These are phyloP conservation scores for Acronicta aceris DNA, from an alignment of 2,888 invertebrate genomes.

Conservation along the genomic window DNA sequence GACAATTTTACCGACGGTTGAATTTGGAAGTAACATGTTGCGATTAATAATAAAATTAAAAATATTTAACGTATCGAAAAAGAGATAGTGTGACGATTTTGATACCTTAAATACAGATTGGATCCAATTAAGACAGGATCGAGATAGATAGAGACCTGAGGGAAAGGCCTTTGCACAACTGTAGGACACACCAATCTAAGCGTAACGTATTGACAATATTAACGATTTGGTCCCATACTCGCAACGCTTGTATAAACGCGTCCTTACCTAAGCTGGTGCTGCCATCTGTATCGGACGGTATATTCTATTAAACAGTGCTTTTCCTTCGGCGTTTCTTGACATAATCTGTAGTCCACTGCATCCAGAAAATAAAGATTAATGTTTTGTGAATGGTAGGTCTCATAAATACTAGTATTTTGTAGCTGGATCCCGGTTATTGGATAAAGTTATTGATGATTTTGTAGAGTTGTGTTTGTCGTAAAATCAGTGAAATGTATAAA, in stretches of 20 bases:
- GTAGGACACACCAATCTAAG: too few species aligned
- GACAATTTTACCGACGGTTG: too few species aligned
- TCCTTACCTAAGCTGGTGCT: conserved; percentile 69
- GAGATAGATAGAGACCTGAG: too few species aligned
- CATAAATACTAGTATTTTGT: not conserved
- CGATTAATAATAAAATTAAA: too few species aligned
- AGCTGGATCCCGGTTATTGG: not conserved
- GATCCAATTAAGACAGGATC: too few species aligned
- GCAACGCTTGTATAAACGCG: not conserved
- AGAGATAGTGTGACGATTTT: too few species aligned
- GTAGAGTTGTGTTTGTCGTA: not conserved
- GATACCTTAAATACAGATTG: too few species aligned
- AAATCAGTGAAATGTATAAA: not conserved
- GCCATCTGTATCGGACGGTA: conserved; percentile 63
- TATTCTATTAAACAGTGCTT: conserved; percentile 70
- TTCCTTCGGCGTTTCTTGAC: conserved; percentile 60
- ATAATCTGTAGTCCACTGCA: conserved; percentile 60
- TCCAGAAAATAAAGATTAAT: conserved; percentile 20
- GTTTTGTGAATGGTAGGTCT: not conserved
- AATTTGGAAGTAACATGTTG: too few species aligned
- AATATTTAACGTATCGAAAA: too few species aligned
- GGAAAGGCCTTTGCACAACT: too few species aligned
- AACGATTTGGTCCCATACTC: too few species aligned
- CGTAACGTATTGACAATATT: too few species aligned
- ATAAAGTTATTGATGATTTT: not conserved